Evolutionary conservation across 2,888 invertebrate genomes (phyloP).

Genomic region (Thelaira solivaga): DNA sequence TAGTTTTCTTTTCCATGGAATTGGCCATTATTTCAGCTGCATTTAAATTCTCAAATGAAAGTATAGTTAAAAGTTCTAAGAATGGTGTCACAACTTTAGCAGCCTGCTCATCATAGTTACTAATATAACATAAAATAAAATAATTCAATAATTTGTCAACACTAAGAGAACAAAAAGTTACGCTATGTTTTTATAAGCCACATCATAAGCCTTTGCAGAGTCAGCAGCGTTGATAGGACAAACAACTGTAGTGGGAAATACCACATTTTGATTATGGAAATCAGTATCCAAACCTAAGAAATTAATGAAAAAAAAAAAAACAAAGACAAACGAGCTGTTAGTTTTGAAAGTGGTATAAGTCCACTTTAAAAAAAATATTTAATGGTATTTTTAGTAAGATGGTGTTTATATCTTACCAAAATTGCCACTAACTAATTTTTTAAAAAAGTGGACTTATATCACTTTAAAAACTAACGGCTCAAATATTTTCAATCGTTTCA

Average conservation of each 20-base stretch:
- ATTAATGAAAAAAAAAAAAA: not conserved
- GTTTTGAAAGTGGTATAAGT: no score
- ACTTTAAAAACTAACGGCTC: no score
- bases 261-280: slow-evolving; percentile 88
- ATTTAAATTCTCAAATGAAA: slow-evolving; percentile 76
- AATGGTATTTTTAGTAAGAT: no score
- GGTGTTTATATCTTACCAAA: no score
- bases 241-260: slow-evolving; percentile 85
- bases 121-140: slow-evolving; percentile 41
- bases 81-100: slow-evolving; percentile 71
- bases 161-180: slow-evolving; percentile 63
- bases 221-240: slow-evolving; percentile 80
- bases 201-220: slow-evolving; percentile 74
- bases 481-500: no score
- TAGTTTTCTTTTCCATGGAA: slow-evolving; percentile 64
- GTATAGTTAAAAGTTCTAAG: slow-evolving; percentile 74
- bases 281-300: slow-evolving; percentile 87
- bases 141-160: not conserved
- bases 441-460: no score
- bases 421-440: no score
- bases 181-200: slow-evolving; percentile 71
- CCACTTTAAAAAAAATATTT: not conserved
- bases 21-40: slow-evolving; percentile 67
- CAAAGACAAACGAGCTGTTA: not conserved
- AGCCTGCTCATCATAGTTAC: slow-evolving; percentile 69